Percentiles rank a stretch among this genome's conserved stretches.
Evolutionary conservation across 2,888 invertebrate species (phyloP).

Genomic region (Ganaspis brasiliensis): DNA sequence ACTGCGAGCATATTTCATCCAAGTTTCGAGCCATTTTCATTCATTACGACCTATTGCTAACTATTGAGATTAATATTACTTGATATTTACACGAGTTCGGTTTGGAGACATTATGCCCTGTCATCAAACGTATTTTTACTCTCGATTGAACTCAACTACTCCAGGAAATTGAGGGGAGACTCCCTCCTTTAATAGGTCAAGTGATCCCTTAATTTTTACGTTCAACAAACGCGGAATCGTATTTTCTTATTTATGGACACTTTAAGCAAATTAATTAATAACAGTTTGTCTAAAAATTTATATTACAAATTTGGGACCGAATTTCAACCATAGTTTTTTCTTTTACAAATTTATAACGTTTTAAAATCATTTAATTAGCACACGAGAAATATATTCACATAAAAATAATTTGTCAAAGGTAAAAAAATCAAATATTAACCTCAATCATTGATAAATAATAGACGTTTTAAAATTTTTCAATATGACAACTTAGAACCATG

Average conservation of each 20-base stretch:
- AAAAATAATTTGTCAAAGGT: too few species aligned
- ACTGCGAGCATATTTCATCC: constrained; percentile 4
- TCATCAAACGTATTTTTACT: constrained; percentile 38
- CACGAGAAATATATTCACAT: too few species aligned
- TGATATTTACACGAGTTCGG: constrained; percentile 63
- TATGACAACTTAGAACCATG: too few species aligned
- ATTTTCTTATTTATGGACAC: constrained; percentile 1
- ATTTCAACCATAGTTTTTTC: too few species aligned
- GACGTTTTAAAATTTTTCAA: too few species aligned
- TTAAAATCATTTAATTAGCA: too few species aligned
- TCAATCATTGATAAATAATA: too few species aligned
- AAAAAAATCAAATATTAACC: too few species aligned
- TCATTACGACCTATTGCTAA: constrained; percentile 62
- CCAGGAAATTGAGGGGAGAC: constrained; percentile 27
- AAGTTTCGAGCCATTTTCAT: constrained; percentile 45
- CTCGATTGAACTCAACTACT: constrained; percentile 41
- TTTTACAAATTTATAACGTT: too few species aligned
- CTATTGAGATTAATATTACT: constrained; percentile 68
- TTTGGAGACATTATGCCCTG: constrained; percentile 61
- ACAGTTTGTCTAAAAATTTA: too few species aligned
- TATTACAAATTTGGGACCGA: too few species aligned
- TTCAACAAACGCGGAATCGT: neutral
- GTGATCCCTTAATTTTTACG: neutral
- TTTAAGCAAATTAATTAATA: neutral
- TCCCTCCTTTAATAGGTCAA: constrained; percentile 18